Evolutionary conservation across 2,113 vertebrate genomes (phyloP), one percentile per base, ranked within the genome.

Genomic region (Megalops atlanticus): DNA sequence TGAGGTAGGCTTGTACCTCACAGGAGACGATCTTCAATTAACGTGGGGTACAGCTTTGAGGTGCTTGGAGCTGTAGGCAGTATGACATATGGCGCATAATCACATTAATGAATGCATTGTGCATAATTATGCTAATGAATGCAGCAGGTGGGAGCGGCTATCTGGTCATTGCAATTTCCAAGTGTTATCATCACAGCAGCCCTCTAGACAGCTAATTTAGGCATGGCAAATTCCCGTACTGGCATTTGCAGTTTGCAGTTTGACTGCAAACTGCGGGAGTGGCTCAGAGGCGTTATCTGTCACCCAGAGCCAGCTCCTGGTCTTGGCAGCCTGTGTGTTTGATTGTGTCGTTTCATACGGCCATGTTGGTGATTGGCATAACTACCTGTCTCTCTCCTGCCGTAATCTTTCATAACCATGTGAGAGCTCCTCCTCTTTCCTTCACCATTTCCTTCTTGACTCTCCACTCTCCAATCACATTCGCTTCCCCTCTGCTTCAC

Each of bases 311-410:
- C 27, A 5, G 31, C 69, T 80, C 41, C 14, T 36, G 21, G 68
- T 11, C 69, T 80, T 38, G 15, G 16, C 33, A 43, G 1, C 82
- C 49, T 76, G 36, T 74, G 14, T 49, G 40, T 64, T 79, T 80
- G 82, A 76, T 85, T 75, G 24, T 77, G 16, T 79, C 76, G 81
- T 39, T 40, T 74, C 18, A 54, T 84, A 49, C 47, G 54, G 80
- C 84, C 40, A 40, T 81, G 49, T 54, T 74, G 47, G 77, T 87
- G 77, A 89, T 86, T 84, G 36, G 79, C 72, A 43, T 86, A 86
- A n/a, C 39, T 49, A 81, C 27, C 77, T 58, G 16, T 72, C 8
- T 6, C 7, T 33, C 58, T 52, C 58, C 58, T n/a, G 15, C 43
- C 71, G 18, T 49, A 49, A 15, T 12, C n/a, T 49, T 18, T 78